These are phyloP conservation scores for Anisognathus igniventris DNA, from an alignment of 2,797 vertebrate genomes.

Conservation along the genomic window DNA sequence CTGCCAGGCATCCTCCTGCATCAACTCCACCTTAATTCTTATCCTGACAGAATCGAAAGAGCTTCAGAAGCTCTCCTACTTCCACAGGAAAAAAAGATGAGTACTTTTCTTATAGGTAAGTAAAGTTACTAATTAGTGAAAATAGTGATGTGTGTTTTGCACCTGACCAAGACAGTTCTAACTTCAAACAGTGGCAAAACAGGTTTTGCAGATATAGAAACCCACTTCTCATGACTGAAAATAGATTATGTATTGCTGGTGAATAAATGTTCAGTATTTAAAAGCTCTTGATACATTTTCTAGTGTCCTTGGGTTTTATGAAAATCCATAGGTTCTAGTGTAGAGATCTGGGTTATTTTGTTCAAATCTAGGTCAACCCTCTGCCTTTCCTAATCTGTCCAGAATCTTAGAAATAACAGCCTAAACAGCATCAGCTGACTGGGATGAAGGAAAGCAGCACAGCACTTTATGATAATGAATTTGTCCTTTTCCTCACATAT, in stretches of 20 bases:
- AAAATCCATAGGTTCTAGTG: neutral
- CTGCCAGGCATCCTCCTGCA: neutral
- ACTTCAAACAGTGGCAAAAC: neutral
- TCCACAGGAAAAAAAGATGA: neutral
- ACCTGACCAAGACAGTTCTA: neutral
- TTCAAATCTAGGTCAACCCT: neutral
- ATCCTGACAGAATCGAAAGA: neutral
- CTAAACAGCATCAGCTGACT: neutral
- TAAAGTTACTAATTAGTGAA: neutral
- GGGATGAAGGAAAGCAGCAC: neutral
- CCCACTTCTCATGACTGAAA: neutral
- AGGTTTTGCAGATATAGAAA: neutral
- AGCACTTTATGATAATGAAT: neutral
- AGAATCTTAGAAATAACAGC: neutral
- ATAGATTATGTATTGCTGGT: neutral
- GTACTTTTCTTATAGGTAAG: neutral
- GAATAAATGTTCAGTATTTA: neutral
- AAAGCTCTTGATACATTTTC: neutral
- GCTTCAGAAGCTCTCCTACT: neutral
- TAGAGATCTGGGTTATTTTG: neutral
- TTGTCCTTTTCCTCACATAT: neutral
- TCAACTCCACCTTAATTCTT: neutral
- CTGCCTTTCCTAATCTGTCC: neutral
- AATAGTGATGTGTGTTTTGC: neutral
- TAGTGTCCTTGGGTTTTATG: neutral